Evolutionary conservation across 2,888 invertebrate species (phyloP).

Genomic region (Himalopsyche anomala): DNA sequence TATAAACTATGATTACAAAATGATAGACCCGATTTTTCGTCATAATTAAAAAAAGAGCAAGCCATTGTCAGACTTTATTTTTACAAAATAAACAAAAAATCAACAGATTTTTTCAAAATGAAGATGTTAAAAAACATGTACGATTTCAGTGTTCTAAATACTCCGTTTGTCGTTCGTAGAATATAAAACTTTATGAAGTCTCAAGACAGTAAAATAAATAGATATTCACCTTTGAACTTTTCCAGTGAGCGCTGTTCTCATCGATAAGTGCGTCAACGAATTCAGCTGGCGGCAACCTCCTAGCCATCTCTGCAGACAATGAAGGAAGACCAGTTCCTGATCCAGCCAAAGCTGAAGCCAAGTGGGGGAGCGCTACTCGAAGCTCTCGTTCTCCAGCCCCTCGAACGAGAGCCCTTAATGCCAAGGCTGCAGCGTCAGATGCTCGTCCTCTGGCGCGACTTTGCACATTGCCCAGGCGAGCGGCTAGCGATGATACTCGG

Average conservation of each 20-base stretch:
- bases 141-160: too few relatives aligned
- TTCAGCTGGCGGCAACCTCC: slow-evolving; percentile 75
- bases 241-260: slow-evolving; percentile 60
- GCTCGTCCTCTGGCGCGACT: slow-evolving; percentile 70
- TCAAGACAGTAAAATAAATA: too few relatives aligned
- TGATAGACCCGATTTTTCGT: too few relatives aligned
- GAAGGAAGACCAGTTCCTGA: slow-evolving; percentile 67
- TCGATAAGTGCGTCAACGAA: slow-evolving; percentile 74
- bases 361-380: slow-evolving; percentile 51
- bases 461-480: slow-evolving; percentile 73
- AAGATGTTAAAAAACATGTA: too few relatives aligned
- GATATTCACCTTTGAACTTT: slow-evolving; percentile 60
- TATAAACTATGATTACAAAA: too few relatives aligned
- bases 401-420: slow-evolving; percentile 68
- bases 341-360: slow-evolving; percentile 61
- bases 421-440: slow-evolving; percentile 54
- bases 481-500: slow-evolving; percentile 67
- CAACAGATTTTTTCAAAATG: too few relatives aligned
- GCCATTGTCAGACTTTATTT: too few relatives aligned
- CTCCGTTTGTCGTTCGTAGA: too few relatives aligned
- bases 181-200: too few relatives aligned
- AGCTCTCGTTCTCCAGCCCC: slow-evolving; percentile 72
- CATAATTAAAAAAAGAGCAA: too few relatives aligned
- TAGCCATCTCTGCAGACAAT: slow-evolving; percentile 74
- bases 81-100: too few relatives aligned